Conservation (phyloP, 1,140 invertebrate species). For the Eurytemora carolleeae region DNA sequence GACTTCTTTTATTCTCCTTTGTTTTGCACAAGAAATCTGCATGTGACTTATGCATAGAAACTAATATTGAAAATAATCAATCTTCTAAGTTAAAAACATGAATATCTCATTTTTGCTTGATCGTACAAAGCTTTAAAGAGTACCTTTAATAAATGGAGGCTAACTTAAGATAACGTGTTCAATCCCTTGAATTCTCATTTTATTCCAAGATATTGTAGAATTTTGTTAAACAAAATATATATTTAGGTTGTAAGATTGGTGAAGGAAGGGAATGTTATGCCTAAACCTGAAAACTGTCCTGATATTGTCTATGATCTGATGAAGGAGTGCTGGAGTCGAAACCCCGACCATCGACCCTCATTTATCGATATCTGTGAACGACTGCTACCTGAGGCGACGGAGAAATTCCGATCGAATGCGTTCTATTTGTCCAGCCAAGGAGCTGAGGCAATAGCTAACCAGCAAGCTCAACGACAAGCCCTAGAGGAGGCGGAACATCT, state of each 20-base stretch:
- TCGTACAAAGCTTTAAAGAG: too few species aligned
- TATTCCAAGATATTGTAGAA: too few species aligned
- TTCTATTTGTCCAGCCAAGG: slow-evolving; percentile 5
- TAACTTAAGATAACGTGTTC: too few species aligned
- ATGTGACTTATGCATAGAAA: slow-evolving; percentile 2
- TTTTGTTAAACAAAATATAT: too few species aligned
- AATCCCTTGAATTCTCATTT: too few species aligned
- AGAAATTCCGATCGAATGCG: background rate
- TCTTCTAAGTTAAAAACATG: too few species aligned
- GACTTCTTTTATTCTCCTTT: slow-evolving; percentile 26
- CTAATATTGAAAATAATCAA: too few species aligned
- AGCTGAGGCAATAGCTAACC: background rate
- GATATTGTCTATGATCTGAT: slow-evolving; percentile 14
- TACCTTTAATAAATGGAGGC: too few species aligned
- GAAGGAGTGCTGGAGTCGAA: slow-evolving; percentile 16
- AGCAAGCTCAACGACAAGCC: background rate
- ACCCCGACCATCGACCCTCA: slow-evolving; percentile 13
- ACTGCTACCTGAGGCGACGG: slow-evolving; percentile 5
- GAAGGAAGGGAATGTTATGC: slow-evolving; percentile 8
- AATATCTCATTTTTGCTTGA: too few species aligned
- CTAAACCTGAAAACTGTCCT: slow-evolving; percentile 15
- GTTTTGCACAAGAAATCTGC: slow-evolving; percentile 30
- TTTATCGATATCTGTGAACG: slow-evolving; percentile 16
- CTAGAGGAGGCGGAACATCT: background rate
- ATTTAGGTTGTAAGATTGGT: slow-evolving; percentile 30